Evolutionary conservation across 1,140 invertebrate species (phyloP), one percentile per base, ranked within the genome.

Genomic region (Tyrophagus putrescentiae): DNA sequence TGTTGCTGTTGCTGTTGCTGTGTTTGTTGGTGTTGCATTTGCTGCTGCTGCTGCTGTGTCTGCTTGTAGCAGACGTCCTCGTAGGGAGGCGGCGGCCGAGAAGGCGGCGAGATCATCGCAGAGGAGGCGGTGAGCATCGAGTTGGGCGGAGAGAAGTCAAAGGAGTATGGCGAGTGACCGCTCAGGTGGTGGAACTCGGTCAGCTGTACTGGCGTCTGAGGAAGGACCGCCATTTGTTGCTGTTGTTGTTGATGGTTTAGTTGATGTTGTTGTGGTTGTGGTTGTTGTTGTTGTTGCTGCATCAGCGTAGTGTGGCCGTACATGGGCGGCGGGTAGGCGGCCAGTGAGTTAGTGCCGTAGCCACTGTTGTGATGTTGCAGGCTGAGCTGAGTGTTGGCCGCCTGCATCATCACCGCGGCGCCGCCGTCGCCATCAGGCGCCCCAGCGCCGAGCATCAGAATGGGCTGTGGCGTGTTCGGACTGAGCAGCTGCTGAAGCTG

Each of bases 51-150:
- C 45, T 60, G 58, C 62, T 64, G 41, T 34, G 29, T 25, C 34
- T 33, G 73, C 74, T 89, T 88, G 67, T 89, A 82, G 68, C 85
- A 87, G 67, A n/a, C n/a, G n/a, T 90, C 87, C 68, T 90, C 86
- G 72, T 89, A 89, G 57, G 84, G 82, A 18, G 87, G 85, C 23
- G 85, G 85, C 69, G 88, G 84, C 65, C 87, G 86, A 63, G 62
- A 61, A 3, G 68, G 67, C 1, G 48, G 60, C 21, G 29, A 57
- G 7, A 56, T 53, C 25, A 56, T 32, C 23, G 48, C 48, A 11
- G 23, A 16, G 32, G 60, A 25, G 21, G 6, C 6, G 2, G 29
- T 6, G n/a, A 64, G 59, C 33, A 25, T 41, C 3, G 33, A 11
- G 7, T 33, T 29, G n/a, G 3, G 53, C 27, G n/a, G 5, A 23